Conservation (phyloP, 2,888 invertebrate species). For the Acanthococcus lagerstroemiae region DNA sequence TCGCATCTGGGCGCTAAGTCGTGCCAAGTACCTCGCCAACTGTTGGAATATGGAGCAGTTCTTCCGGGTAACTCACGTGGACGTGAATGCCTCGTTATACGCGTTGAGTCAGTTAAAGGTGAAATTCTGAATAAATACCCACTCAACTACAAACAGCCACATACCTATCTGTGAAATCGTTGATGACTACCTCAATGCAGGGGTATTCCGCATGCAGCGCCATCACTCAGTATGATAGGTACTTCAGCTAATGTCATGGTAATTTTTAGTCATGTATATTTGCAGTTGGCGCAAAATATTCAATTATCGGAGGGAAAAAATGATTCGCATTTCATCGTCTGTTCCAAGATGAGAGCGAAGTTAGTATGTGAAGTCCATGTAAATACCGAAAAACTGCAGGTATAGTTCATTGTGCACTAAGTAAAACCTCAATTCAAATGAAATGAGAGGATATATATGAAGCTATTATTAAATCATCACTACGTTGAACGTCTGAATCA, state of each 20-base stretch:
- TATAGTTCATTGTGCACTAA: slow-evolving; percentile 42
- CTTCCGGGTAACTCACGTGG: slow-evolving; percentile 46
- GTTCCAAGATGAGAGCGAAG: slow-evolving; percentile 69
- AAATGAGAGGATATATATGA: too few relatives aligned
- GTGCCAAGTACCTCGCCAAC: slow-evolving; percentile 60
- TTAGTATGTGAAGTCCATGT: slow-evolving; percentile 66
- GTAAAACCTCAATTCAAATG: slow-evolving; percentile 21
- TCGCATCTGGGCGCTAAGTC: slow-evolving; percentile 64
- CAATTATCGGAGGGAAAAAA: slow-evolving; percentile 40
- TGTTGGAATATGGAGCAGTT: slow-evolving; percentile 66
- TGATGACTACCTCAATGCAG: too few relatives aligned
- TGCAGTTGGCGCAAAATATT: slow-evolving; percentile 46
- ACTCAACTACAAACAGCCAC: too few relatives aligned
- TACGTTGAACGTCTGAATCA: too few relatives aligned
- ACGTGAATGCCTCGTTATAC: slow-evolving; percentile 41
- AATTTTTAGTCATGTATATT: too few relatives aligned
- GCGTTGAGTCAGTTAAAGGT: slow-evolving; percentile 42
- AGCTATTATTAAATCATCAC: too few relatives aligned
- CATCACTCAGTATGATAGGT: too few relatives aligned
- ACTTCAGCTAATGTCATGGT: too few relatives aligned
- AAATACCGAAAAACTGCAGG: slow-evolving; percentile 65
- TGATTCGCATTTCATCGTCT: slow-evolving; percentile 68
- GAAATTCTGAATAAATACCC: neutral
- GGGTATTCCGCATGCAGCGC: neutral
- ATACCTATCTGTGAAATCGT: too few relatives aligned